A percentile compares a stretch with the other conserved stretches of the same genome.
These are phyloP conservation scores for Ricordea florida DNA, from an alignment of 92 coral and sea anemone genomes.

Conservation along the genomic window DNA sequence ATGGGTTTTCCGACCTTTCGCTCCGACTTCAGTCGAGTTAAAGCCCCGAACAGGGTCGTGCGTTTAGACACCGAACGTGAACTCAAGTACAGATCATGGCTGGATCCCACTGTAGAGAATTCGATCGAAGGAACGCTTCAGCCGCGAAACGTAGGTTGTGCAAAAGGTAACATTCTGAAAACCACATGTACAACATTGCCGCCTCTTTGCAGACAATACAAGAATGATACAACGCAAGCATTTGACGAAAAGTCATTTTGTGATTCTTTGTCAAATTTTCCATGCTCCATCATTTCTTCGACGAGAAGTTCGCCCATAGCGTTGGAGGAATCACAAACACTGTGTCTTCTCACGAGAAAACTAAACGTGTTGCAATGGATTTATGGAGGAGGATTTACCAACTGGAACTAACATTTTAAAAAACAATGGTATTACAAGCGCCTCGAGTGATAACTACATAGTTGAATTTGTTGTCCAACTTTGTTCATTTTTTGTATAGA, in stretches of 20 bases:
- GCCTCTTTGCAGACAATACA: neutral
- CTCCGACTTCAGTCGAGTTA: neutral
- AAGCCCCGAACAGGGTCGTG: neutral
- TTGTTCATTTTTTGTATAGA: no score
- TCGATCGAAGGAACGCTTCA: neutral
- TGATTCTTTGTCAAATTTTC: conserved; percentile 15
- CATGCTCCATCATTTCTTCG: conserved; percentile 7
- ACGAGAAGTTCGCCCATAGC: neutral
- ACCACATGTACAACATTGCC: neutral
- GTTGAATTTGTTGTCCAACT: no score
- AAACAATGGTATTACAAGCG: no score
- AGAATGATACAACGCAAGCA: neutral
- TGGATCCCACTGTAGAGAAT: neutral
- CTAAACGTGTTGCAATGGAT: conserved; percentile 9
- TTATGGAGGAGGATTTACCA: no score
- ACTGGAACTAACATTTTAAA: no score
- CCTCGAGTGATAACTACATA: no score
- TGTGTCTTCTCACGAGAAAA: neutral
- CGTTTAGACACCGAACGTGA: neutral
- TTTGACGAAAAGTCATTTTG: conserved; percentile 19
- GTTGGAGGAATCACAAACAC: neutral
- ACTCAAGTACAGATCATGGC: conserved; percentile 21
- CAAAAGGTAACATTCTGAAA: no score
- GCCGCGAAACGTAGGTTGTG: no score
- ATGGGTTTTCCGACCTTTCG: conserved; percentile 19